Conservation (phyloP, 2,888 invertebrate genomes). For the Caenorhabditis japonica region DNA sequence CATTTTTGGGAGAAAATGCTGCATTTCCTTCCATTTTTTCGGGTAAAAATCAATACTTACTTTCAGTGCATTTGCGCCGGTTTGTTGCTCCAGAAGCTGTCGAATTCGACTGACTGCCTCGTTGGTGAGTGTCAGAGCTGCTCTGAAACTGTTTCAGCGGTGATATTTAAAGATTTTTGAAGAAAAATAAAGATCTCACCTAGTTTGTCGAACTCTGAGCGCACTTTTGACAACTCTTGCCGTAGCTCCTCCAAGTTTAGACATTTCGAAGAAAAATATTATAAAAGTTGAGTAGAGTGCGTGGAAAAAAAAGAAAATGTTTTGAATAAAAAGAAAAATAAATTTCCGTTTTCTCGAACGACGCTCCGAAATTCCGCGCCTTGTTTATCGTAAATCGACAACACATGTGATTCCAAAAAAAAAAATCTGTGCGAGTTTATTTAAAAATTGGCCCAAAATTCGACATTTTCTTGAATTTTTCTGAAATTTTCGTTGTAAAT, state of each 20-base stretch:
- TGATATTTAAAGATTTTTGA: not conserved
- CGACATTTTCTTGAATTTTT: conserved; percentile 1
- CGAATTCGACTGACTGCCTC: conserved; percentile 78
- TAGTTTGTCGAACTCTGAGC: conserved; percentile 44
- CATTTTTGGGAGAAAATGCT: conserved; percentile 2
- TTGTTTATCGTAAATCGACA: conserved; percentile 46
- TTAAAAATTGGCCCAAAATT: conserved; percentile 22
- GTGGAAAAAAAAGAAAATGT: conserved; percentile 5
- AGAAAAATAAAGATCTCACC: conserved; percentile 32
- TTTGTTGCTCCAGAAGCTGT: conserved; percentile 77
- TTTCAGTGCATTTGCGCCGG: conserved; percentile 74
- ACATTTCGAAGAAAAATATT: conserved; percentile 40
- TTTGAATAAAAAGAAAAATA: conserved; percentile 3
- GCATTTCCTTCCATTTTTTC: not conserved
- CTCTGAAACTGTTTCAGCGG: conserved; percentile 63
- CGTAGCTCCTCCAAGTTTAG: conserved; percentile 60
- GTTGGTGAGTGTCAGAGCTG: conserved; percentile 78
- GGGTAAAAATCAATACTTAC: conserved; percentile 37
- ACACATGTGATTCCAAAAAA: not conserved
- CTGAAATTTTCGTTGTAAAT: not conserved
- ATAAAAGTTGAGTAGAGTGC: conserved; percentile 10
- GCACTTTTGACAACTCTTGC: conserved; percentile 66
- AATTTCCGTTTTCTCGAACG: not conserved
- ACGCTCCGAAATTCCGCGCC: conserved; percentile 17
- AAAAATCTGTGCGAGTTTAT: not conserved